Evolutionary conservation across 2,888 invertebrate species (phyloP), one percentile per base, ranked within the genome.

Genomic region (Calliphora vomitoria): DNA sequence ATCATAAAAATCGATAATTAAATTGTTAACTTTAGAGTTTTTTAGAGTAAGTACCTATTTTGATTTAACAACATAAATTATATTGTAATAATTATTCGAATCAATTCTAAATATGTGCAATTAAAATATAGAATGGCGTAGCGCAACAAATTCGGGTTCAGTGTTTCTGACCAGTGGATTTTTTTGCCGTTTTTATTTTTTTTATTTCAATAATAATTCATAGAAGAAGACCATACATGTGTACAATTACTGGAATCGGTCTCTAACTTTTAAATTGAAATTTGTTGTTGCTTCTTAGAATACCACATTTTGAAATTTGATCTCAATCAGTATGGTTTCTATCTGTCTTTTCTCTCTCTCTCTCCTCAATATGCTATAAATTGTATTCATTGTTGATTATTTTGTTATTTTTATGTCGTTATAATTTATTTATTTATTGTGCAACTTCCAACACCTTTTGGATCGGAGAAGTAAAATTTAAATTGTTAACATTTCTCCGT

Each of bases 341-440:
- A 55, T 71, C 18, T 71, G 38, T 11, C 38, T 38, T 55, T 38
- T 50, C 55, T 71, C 38, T 38, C 55, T 35, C 50, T 38, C 38
- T 53, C 35, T 18, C 62, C 8, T 18, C 18, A 8, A 31, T 64
- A 10, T 18, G 8, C 6, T n/a, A 64, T n/a, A 38, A n/a, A 69
- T 31, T 69, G 68, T 50, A 47, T 66, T 41, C 25, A 31, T 79
- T 66, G 62, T 50, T 47, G 15, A n/a, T 47, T 60, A 47, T 81
- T 53, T 66, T 53, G 55, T 66, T 55, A 62, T 85, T 89, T 89
- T 83, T 87, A 79, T 89, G 83, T 87, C 78, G 86, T 91, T 92
- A 92, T 91, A 92, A 92, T 92, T 88, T 92, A 92, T 91, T 92
- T 92, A 92, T 92, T 92, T 92, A 92, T 92, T 92, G 92, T 92